Evolutionary conservation across 2,888 invertebrate species (phyloP).

Genomic region (Tenthredo mesomela): DNA sequence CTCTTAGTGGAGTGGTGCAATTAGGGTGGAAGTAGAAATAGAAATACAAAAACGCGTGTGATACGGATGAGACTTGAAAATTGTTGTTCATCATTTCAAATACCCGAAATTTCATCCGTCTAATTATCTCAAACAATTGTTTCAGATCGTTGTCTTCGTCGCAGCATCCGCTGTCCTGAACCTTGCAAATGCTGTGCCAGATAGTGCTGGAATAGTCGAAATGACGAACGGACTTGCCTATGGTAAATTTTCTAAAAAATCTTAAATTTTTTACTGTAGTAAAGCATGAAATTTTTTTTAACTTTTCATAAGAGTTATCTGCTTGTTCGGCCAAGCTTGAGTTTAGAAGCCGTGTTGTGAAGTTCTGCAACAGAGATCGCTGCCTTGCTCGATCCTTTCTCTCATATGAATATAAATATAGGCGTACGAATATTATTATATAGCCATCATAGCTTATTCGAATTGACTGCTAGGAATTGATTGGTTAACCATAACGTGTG

Average conservation of each 20-base stretch:
- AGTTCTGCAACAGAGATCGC: conserved; percentile 38
- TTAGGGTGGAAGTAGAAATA: not conserved
- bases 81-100: not conserved
- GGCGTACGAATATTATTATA: not conserved
- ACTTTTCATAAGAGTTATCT: not conserved
- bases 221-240: conserved; percentile 76
- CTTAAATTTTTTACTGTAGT: not conserved
- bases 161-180: conserved; percentile 56
- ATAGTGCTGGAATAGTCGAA: conserved; percentile 76
- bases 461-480: not conserved
- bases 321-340: not conserved
- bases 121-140: conserved; percentile 20
- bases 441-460: not conserved
- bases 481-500: not conserved
- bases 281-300: not conserved
- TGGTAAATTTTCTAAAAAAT: conserved; percentile 67
- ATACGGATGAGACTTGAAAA: not conserved
- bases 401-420: not conserved
- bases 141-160: conserved; percentile 57
- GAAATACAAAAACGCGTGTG: not conserved
- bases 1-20: not conserved
- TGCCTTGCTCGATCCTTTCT: conserved; percentile 40
- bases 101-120: not conserved
- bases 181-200: conserved; percentile 64
- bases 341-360: not conserved